These are phyloP conservation scores for Esox lucius DNA, from an alignment of 2,797 vertebrate genomes.

Conservation along the genomic window DNA sequence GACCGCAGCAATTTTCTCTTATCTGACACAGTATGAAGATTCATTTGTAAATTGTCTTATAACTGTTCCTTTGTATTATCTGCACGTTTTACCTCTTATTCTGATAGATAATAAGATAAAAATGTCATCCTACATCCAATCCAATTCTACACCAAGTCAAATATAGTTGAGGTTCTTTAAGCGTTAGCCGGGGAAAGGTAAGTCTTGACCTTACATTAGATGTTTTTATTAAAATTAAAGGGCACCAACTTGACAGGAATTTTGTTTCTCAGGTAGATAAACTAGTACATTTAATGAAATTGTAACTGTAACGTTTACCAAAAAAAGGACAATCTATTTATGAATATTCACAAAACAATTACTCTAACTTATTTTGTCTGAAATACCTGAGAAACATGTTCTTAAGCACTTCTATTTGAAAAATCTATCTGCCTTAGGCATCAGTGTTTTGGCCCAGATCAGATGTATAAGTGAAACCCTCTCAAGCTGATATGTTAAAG, in stretches of 20 bases:
- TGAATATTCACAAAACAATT: slow-evolving; percentile 1
- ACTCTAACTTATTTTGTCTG: slow-evolving; percentile 20
- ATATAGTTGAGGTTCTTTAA: slow-evolving; percentile 90
- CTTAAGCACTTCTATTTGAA: slow-evolving; percentile 52
- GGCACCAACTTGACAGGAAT: slow-evolving; percentile 55
- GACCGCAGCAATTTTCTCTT: slow-evolving; percentile 15
- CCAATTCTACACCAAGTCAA: slow-evolving; percentile 83
- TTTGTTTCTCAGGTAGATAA: slow-evolving; percentile 92
- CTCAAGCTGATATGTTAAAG: slow-evolving; percentile 81
- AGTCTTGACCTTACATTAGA: slow-evolving; percentile 96
- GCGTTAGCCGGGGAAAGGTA: slow-evolving; percentile 97
- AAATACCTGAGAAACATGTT: slow-evolving; percentile 95
- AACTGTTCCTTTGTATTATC: slow-evolving; percentile 89
- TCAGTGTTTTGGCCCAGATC: slow-evolving; percentile 73
- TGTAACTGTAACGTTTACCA: neutral
- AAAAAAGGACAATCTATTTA: too few species aligned
- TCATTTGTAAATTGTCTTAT: slow-evolving; percentile 85
- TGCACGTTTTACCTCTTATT: slow-evolving; percentile 93
- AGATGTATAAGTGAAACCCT: slow-evolving; percentile 79
- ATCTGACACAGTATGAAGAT: slow-evolving; percentile 98
- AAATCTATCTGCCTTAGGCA: slow-evolving; percentile 46
- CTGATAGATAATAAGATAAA: slow-evolving; percentile 88
- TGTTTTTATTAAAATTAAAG: slow-evolving; percentile 70
- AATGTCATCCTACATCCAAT: slow-evolving; percentile 90
- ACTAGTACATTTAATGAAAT: neutral